Conservation (phyloP, 2,797 vertebrate species). For the Melanogrammus aeglefinus region DNA sequence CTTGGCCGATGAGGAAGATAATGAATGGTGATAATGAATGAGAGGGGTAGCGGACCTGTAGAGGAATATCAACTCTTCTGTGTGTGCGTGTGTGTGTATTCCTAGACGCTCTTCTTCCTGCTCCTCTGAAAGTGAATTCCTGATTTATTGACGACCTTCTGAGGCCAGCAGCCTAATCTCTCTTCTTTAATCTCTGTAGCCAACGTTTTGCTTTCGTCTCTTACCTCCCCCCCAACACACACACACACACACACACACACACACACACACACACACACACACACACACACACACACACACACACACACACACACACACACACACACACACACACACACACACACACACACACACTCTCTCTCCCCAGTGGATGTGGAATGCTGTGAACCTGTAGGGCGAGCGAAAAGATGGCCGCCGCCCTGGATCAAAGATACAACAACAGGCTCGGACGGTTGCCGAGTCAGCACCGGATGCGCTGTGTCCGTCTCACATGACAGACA, state of each 20-base stretch:
- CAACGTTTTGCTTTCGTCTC: slow-evolving; percentile 65
- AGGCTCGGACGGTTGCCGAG: slow-evolving; percentile 65
- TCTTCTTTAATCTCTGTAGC: slow-evolving; percentile 67
- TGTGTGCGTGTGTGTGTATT: slow-evolving; percentile 9
- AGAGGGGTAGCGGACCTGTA: slow-evolving; percentile 28
- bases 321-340: slow-evolving; percentile 44
- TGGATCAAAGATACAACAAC: slow-evolving; percentile 43
- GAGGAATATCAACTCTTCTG: slow-evolving; percentile 34
- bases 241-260: slow-evolving; percentile 16
- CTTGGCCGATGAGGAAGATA: slow-evolving; percentile 49
- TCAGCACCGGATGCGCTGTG: slow-evolving; percentile 57
- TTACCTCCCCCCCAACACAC: slow-evolving; percentile 39
- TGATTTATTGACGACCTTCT: slow-evolving; percentile 66
- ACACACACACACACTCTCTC: slow-evolving; percentile 24
- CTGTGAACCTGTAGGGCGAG: slow-evolving; percentile 50
- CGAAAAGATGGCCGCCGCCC: slow-evolving; percentile 5
- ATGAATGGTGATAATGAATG: slow-evolving; percentile 43
- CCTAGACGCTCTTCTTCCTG: slow-evolving; percentile 23
- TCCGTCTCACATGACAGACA: slow-evolving; percentile 12
- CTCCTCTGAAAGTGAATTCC: slow-evolving; percentile 53
- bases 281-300: slow-evolving; percentile 16
- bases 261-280: slow-evolving; percentile 34
- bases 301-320: slow-evolving; percentile 16
- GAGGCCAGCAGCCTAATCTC: slow-evolving; percentile 66
- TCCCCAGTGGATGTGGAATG: slow-evolving; percentile 67